phyloP scores from a whole-genome alignment of 2,113 vertebrate species.

The Syrrhaptes paradoxus region DNA sequence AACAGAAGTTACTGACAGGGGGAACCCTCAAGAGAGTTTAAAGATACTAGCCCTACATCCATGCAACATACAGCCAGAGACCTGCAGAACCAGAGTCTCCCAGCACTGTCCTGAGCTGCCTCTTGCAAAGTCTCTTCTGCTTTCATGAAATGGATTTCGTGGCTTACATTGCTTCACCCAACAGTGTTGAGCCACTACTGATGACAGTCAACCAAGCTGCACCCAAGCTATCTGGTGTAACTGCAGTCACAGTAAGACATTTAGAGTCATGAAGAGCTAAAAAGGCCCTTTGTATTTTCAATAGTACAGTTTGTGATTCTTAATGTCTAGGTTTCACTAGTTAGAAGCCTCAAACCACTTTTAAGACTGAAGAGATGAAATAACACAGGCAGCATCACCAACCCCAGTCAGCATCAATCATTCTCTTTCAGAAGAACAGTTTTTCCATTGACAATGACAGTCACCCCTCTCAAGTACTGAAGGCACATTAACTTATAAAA shows the following conservation, averaged over 20 bases:
- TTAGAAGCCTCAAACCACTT: background rate
- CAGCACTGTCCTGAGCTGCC: background rate
- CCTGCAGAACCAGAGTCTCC: background rate
- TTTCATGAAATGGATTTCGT: background rate
- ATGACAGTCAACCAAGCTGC: background rate
- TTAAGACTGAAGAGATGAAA: background rate
- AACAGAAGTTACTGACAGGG: background rate
- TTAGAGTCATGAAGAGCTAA: background rate
- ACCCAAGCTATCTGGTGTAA: background rate
- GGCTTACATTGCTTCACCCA: background rate
- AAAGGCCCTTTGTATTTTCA: background rate
- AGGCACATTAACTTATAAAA: background rate
- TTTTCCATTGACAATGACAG: background rate
- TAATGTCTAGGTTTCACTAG: background rate
- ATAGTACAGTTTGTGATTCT: background rate
- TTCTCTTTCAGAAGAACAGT: background rate
- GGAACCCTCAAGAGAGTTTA: background rate
- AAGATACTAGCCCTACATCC: background rate
- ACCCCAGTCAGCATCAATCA: background rate
- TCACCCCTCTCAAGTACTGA: background rate
- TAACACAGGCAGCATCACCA: background rate
- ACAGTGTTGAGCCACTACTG: fast-evolving
- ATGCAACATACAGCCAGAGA: background rate
- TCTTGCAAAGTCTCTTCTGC: background rate
- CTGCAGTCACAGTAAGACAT: background rate